phyloP scores from a whole-genome alignment of 2,113 vertebrate species.

The Synodontis membranacea region DNA sequence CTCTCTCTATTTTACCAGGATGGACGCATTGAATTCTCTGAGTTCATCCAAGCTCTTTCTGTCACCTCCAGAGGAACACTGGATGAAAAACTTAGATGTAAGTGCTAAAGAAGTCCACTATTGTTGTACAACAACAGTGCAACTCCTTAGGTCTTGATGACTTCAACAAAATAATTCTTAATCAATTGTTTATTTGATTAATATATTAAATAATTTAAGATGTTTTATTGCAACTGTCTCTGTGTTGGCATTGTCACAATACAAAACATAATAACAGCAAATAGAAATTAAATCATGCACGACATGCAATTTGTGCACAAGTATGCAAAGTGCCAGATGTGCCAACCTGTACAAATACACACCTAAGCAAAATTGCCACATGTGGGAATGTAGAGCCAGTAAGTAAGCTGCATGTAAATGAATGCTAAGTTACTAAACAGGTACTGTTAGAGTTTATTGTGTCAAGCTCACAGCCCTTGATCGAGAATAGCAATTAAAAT shows the following conservation, averaged over 20 bases:
- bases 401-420: neutral
- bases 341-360: neutral
- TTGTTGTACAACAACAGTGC: too few relatives aligned
- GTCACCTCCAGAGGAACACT: slow-evolving; percentile 95
- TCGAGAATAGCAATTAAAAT: neutral
- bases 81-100: slow-evolving; percentile 97
- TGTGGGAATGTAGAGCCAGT: neutral
- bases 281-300: neutral
- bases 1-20: slow-evolving; percentile 73
- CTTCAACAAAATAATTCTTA: neutral
- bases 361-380: neutral
- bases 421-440: neutral
- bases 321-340: neutral
- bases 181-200: neutral
- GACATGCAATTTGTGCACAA: neutral
- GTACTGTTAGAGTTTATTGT: neutral
- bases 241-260: neutral
- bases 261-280: neutral
- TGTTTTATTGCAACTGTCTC: neutral
- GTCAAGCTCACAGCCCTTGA: neutral
- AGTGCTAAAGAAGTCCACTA: slow-evolving; percentile 59
- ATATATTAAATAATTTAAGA: neutral
- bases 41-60: slow-evolving; percentile 98
- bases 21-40: slow-evolving; percentile 94
- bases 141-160: neutral